Evolutionary conservation across 2,797 vertebrate species (phyloP), one percentile per base, ranked within the genome.

Genomic region (Caiman crocodilus): DNA sequence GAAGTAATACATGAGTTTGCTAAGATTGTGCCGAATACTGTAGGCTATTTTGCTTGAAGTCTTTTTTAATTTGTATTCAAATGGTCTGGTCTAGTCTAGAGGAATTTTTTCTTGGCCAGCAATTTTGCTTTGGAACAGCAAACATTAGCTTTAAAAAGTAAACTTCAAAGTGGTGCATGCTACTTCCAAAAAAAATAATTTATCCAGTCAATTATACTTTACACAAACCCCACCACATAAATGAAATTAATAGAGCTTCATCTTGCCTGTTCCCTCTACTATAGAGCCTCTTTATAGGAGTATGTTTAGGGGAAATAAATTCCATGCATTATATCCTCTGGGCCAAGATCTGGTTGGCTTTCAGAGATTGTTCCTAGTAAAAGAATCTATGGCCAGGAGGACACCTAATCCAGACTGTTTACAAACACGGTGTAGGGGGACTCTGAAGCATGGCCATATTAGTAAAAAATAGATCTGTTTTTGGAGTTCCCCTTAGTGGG

Each of bases 61-160:
- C 87, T 35, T 16, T 35, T 42, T 50, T 10, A 50, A 50, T 50
- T 50, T 50, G 10, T 79, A 28, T 56, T 90, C 69, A 94, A 96
- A 82, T 13, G 18, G 12, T 73, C 21, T 92, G 0, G 79, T 76
- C 4, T 55, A 50, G n/a, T 76, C 58, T 77, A 28, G 80, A 90
- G 78, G 80, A 92, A 58, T 75, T 94, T 88, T 88, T 58, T 0
- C 89, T 92, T 90, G 89, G 76, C 93, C 79, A 67, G 61, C 71
- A 85, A 28, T 77, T 91, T 91, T 88, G 84, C 85, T 97, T 95
- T 90, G 77, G 76, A 80, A 77, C 26, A 88, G 90, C 79, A 92
- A 73, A 85, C 55, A 7, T 61, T 63, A 93, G 35, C 32, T 61
- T 92, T 79, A 79, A 25, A 80, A 88, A 50, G 74, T 64, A 81